Base-by-base conservation (phyloP, 2,888 invertebrate genomes). In the Brenthis daphne region DNA sequence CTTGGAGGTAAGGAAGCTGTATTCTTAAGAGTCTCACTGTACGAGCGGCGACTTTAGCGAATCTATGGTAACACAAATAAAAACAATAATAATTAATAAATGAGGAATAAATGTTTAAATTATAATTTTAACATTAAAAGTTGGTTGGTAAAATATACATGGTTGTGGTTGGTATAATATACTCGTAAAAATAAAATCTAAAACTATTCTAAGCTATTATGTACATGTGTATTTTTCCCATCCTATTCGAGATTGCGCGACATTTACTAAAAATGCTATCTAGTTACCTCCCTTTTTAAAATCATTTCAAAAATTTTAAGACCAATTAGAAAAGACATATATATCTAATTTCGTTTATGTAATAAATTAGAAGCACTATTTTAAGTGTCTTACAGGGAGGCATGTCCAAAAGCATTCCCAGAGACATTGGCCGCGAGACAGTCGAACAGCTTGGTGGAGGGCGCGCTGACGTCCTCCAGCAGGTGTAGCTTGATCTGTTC, bases 401-500 rank as follows among this genome's bases (percentile, higher is more conserved):
- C 84, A 71, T 89, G 85, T 5, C 90, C 90, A 6, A 91, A 79
- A 0, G 74, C 81, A 55, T 89, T 90, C 20, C 76, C 79, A 0
- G 84, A 81, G 0, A 88, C 82, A 16, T 89, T 88, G 1, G 69
- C 73, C 0, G 84, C 78, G 12, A 92, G 79, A 65, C 93, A 93
- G 6, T 83, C 83, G 0, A 82, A 75, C 14, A 92, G 77, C 71
- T 86, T 87, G 4, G 84, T 83, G 13, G 79, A 75, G 6, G 78
- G 80, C 1, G 83, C 78, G 1, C 76, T 71, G 20, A 89, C 75
- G 66, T 90, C 90, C 1, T 90, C 90, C 1, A 92, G 75, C 0
- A 89, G 74, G 55, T 89, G 86, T 14, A 86, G 75, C 66, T 88
- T 84, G 24, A 90, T 82, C 60, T 85, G 86, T 53, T 84, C 86